These are phyloP conservation scores for Pangasius sanitwongsei DNA, from an alignment of 2,797 vertebrate species.

Conservation along the genomic window DNA sequence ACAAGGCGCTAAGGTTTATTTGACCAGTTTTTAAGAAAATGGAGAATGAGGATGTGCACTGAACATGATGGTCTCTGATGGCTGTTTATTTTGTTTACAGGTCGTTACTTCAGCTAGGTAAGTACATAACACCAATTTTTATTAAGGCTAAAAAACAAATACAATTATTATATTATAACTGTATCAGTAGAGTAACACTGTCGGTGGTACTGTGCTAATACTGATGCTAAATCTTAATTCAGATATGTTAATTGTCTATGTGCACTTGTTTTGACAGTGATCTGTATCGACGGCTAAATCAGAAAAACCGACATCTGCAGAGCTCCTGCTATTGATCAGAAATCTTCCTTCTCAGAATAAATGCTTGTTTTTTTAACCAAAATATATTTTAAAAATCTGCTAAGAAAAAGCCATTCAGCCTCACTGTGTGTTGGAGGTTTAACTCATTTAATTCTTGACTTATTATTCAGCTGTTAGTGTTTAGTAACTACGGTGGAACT, in stretches of 20 bases:
- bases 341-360: not conserved
- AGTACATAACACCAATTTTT: not conserved
- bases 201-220: not conserved
- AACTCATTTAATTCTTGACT: not conserved
- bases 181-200: not conserved
- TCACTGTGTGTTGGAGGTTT: not conserved
- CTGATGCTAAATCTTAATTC: not conserved
- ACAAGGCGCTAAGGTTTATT: not conserved
- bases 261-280: not conserved
- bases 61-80: not conserved
- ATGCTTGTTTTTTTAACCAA: not conserved
- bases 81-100: slow-evolving; percentile 21
- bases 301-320: not conserved
- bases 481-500: not conserved
- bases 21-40: not conserved
- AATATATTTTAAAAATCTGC: not conserved
- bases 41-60: too few species aligned
- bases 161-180: not conserved
- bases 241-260: not conserved
- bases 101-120: accelerated
- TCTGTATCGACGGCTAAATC: not conserved
- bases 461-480: not conserved
- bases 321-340: not conserved
- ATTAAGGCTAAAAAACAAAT: not conserved
- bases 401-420: not conserved